These are phyloP conservation scores for Thalpophila matura DNA, from an alignment of 2,888 invertebrate genomes.

Conservation along the genomic window DNA sequence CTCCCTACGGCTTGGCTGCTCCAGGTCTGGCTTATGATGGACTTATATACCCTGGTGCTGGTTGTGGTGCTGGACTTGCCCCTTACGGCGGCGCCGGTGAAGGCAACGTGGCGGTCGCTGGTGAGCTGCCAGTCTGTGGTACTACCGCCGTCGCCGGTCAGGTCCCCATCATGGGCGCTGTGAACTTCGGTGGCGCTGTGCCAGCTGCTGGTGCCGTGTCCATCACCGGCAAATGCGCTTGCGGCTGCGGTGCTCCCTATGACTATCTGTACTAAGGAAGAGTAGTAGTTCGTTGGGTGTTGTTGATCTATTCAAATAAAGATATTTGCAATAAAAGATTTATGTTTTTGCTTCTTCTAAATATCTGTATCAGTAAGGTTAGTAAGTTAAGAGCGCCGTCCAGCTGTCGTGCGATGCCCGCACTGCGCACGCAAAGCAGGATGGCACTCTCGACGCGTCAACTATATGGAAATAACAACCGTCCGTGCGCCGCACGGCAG, in stretches of 20 bases:
- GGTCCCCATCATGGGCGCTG: conserved; percentile 55
- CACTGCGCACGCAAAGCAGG: too few relatives aligned
- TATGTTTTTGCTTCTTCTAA: too few relatives aligned
- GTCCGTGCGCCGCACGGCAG: too few relatives aligned
- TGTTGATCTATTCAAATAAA: background rate
- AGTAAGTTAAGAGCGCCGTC: too few relatives aligned
- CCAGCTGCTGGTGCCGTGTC: conserved; percentile 58
- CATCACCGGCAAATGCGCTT: conserved; percentile 53
- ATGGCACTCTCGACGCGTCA: too few relatives aligned
- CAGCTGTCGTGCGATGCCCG: too few relatives aligned
- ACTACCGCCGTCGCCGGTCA: conserved; percentile 50
- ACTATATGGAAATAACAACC: too few relatives aligned
- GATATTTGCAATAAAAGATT: background rate
- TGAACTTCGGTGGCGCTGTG: conserved; percentile 51
- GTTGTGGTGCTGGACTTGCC: background rate
- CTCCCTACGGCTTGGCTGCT: background rate
- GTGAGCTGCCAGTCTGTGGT: conserved; percentile 57
- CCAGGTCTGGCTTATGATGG: conserved; percentile 10
- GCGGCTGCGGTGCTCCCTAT: conserved; percentile 17
- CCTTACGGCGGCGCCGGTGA: conserved; percentile 68
- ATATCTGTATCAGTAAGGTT: too few relatives aligned
- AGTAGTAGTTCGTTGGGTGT: too few relatives aligned
- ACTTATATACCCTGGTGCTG: background rate
- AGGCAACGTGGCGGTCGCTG: conserved; percentile 59
- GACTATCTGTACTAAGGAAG: background rate